Percentiles rank a stretch among this genome's conserved stretches.
Conservation (phyloP, 2,113 vertebrate species). For the Scytalopus superciliaris region DNA sequence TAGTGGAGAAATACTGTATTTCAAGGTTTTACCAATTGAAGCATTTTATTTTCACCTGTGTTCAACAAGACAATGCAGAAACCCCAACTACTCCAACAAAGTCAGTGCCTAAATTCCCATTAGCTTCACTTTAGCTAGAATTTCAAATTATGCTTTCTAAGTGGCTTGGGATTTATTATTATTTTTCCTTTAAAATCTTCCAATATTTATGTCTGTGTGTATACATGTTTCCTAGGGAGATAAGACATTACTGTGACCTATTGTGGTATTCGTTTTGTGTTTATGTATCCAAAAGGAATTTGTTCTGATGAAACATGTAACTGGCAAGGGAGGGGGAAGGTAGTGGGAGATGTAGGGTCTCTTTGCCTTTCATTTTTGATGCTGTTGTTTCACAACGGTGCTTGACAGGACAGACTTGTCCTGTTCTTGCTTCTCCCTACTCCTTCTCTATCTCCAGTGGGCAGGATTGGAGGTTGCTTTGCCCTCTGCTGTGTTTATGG, state of each 20-base stretch:
- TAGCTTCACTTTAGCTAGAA: background rate
- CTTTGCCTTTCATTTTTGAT: conserved; percentile 4
- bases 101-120: background rate
- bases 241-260: background rate
- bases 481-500: background rate
- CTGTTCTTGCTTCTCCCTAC: background rate
- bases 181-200: background rate
- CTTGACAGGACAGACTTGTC: background rate
- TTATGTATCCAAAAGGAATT: background rate
- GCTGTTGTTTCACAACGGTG: background rate
- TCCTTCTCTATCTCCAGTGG: background rate
- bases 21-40: background rate
- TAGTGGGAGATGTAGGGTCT: background rate
- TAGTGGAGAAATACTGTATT: background rate
- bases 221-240: background rate
- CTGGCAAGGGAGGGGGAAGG: background rate
- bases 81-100: background rate
- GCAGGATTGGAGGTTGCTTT: background rate
- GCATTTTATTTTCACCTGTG: background rate
- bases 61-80: background rate
- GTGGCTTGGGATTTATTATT: background rate
- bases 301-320: background rate
- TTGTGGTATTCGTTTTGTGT: background rate
- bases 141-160: background rate
- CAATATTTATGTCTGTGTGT: background rate